Conservation (phyloP, 2,113 vertebrate genomes). For the Notarius lentiginosus region DNA sequence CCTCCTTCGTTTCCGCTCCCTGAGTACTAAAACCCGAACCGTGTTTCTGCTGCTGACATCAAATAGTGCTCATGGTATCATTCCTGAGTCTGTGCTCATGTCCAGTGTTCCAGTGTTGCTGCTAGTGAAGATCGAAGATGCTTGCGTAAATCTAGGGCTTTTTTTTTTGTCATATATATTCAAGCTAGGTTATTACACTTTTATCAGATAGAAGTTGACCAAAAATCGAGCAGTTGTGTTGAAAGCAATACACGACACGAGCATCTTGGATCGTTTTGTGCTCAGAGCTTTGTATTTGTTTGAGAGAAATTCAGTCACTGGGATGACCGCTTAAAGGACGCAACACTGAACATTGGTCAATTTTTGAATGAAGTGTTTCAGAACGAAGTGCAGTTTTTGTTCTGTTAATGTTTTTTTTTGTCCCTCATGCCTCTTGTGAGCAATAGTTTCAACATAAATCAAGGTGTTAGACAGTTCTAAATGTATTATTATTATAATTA, state of each 20-base stretch:
- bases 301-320: conserved; percentile 19
- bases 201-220: conserved; percentile 14
- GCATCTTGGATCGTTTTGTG: not conserved
- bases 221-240: not conserved
- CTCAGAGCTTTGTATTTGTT: not conserved
- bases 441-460: conserved; percentile 24
- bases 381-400: conserved; percentile 10
- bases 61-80: not conserved
- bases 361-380: not conserved
- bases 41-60: conserved; percentile 24
- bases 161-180: not conserved
- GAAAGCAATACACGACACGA: conserved; percentile 19
- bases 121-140: not conserved
- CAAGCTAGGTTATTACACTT: not conserved
- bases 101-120: conserved; percentile 8
- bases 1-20: conserved; percentile 10
- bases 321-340: conserved; percentile 29
- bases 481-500: conserved; percentile 17
- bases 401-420: not conserved
- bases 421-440: conserved; percentile 29
- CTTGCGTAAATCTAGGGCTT: conserved; percentile 23
- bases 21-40: conserved; percentile 1
- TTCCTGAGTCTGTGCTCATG: conserved; percentile 5
- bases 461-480: conserved; percentile 17
- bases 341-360: conserved; percentile 13